Conservation (phyloP, 2,113 vertebrate species). For the Neomonachus schauinslandi region DNA sequence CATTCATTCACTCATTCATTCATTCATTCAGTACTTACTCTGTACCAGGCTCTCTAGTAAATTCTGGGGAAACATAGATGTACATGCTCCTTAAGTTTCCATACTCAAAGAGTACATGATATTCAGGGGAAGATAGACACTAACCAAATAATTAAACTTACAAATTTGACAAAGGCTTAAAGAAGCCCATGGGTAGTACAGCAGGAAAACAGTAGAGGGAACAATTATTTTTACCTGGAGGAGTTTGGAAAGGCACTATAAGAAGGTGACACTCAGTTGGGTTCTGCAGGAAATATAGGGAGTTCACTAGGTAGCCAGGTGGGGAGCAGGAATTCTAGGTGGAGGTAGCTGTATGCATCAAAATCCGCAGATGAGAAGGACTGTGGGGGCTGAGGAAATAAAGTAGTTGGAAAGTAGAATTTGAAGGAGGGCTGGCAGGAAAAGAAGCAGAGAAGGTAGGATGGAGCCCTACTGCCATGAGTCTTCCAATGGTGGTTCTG, state of each 20-base stretch:
- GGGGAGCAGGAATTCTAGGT: neutral
- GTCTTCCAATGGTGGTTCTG: neutral
- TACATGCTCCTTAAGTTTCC: neutral
- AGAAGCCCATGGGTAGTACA: neutral
- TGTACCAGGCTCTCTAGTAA: neutral
- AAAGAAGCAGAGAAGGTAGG: neutral
- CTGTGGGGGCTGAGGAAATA: too few species aligned
- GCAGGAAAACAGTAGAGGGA: neutral
- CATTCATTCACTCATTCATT: neutral
- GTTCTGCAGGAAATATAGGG: neutral
- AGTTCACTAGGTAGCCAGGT: neutral
- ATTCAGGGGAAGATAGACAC: neutral
- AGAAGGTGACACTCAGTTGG: neutral
- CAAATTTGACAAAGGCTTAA: neutral
- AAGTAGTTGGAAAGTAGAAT: neutral
- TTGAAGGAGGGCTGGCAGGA: neutral
- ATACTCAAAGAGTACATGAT: neutral
- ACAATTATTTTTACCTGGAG: neutral
- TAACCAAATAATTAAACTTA: neutral
- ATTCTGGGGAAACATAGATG: neutral
- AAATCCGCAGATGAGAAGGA: neutral
- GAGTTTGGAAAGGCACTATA: neutral
- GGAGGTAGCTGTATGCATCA: neutral
- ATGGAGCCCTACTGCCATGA: neutral
- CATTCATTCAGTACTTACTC: neutral